Evolutionary conservation across 2,113 vertebrate genomes (phyloP).

Genomic region (Chamaetylas fuelleborni): DNA sequence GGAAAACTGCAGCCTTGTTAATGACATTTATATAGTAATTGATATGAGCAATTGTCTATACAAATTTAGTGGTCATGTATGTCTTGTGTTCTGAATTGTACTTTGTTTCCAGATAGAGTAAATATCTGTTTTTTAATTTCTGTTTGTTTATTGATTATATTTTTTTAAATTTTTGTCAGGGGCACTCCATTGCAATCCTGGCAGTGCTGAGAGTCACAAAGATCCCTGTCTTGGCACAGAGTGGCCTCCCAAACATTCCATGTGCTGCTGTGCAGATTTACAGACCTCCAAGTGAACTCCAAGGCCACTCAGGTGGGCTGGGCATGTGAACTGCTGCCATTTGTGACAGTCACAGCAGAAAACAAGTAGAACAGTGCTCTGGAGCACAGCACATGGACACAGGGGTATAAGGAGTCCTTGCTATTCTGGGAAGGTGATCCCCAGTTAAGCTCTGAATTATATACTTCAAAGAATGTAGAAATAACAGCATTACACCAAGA

Average conservation of each 20-base stretch:
- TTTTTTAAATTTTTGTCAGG: background rate
- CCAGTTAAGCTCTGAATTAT: background rate
- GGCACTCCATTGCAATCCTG: background rate
- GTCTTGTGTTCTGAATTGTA: background rate
- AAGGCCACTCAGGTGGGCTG: background rate
- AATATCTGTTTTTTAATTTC: background rate
- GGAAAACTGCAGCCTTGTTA: background rate
- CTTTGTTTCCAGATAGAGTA: background rate
- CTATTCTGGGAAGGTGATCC: background rate
- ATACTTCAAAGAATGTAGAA: background rate
- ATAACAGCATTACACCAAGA: background rate
- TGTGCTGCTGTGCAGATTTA: background rate
- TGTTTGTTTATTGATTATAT: background rate
- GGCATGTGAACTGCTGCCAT: background rate
- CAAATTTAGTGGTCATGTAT: background rate
- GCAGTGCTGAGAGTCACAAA: fast-evolving
- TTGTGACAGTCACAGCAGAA: background rate
- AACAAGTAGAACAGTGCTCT: background rate
- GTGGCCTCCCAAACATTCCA: background rate
- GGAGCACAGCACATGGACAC: background rate
- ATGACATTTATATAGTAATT: too few relatives aligned
- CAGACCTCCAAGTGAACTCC: background rate
- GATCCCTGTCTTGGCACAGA: background rate
- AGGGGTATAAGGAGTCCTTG: background rate
- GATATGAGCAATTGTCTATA: background rate